Evolutionary conservation across 2,797 vertebrate genomes (phyloP), one percentile per base, ranked within the genome.

Genomic region (Chaenodraco wilsoni): DNA sequence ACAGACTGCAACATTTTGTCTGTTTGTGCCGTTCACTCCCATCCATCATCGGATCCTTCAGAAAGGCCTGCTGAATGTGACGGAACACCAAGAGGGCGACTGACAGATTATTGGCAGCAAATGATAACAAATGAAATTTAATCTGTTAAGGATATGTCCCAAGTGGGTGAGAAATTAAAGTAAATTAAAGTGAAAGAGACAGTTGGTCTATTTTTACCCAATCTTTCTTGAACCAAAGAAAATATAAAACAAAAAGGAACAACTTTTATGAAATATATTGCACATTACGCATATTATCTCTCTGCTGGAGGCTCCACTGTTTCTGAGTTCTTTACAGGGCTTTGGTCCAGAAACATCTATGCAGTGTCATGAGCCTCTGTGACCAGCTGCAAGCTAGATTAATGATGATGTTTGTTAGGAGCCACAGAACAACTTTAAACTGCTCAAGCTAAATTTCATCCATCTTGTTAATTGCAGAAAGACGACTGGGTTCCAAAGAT

Each of bases 221-320:
- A 72, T 65, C 65, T 54, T 23, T 40, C 10, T 46, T 14, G 13
- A 69, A 68, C 60, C 31, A 70, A 67, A 64, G 19, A 61, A 19
- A 60, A 52, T 31, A 54, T 48, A 45, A 10, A 76, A 57, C 55
- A 64, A 82, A 88, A 85, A 81, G 83, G 66, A 82, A 69, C 11
- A 9, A 19, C 55, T 76, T 48, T 72, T 72, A 45, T 51, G 80
- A 87, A 84, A 70, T 66, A 66, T 73, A 74, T 72, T 21, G 33
- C 62, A 69, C 40, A 72, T 81, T 72, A 65, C 69, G 69, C 50
- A 76, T 64, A 69, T 79, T 82, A 56, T 73, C 79, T 89, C 78
- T 86, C 60, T 69, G 74, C 76, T 84, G 40, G 57, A 65, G 72
- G 69, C 67, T 52, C 50, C 8, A 31, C 46, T 54, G 40, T 55